phyloP scores from a whole-genome alignment of 2,113 vertebrate genomes.

The Nasalis larvatus region DNA sequence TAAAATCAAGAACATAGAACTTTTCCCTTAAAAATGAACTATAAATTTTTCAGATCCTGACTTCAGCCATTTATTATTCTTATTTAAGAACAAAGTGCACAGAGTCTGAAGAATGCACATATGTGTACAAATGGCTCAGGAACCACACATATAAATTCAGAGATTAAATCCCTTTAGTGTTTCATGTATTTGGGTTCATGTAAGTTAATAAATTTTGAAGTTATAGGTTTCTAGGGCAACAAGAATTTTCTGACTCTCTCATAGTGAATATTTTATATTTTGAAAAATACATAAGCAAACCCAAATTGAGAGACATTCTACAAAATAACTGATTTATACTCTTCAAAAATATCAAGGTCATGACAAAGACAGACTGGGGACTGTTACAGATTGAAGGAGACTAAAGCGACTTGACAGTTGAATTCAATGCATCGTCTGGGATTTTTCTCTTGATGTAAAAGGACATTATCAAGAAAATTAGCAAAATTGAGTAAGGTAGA shows the following conservation, averaged over 20 bases:
- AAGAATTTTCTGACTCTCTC: slow-evolving; percentile 16
- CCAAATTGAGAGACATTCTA: slow-evolving; percentile 38
- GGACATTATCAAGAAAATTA: slow-evolving; percentile 15
- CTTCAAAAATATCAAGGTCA: slow-evolving; percentile 46
- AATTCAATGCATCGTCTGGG: background rate
- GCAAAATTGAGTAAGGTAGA: background rate
- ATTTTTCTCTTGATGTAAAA: slow-evolving; percentile 26
- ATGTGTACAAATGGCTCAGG: background rate
- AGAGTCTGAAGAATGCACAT: slow-evolving; percentile 6
- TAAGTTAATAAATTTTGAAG: slow-evolving; percentile 60
- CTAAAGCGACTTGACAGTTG: background rate
- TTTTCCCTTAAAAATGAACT: slow-evolving; percentile 60
- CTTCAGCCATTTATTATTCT: slow-evolving; percentile 22
- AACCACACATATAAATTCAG: background rate
- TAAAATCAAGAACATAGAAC: slow-evolving; percentile 65
- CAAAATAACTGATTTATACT: slow-evolving; percentile 6
- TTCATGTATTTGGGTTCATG: background rate
- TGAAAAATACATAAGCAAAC: slow-evolving; percentile 49
- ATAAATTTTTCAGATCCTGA: slow-evolving; percentile 38
- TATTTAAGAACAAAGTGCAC: slow-evolving; percentile 12
- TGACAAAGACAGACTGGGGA: background rate
- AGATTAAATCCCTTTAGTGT: slow-evolving; percentile 40
- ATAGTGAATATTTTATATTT: slow-evolving; percentile 46
- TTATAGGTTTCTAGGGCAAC: slow-evolving; percentile 45
- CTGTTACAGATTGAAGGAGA: background rate